A percentile compares a stretch with the other conserved stretches of the same genome.
phyloP scores from a whole-genome alignment of 2,888 invertebrate genomes.

The Ichneumoninae sp. region DNA sequence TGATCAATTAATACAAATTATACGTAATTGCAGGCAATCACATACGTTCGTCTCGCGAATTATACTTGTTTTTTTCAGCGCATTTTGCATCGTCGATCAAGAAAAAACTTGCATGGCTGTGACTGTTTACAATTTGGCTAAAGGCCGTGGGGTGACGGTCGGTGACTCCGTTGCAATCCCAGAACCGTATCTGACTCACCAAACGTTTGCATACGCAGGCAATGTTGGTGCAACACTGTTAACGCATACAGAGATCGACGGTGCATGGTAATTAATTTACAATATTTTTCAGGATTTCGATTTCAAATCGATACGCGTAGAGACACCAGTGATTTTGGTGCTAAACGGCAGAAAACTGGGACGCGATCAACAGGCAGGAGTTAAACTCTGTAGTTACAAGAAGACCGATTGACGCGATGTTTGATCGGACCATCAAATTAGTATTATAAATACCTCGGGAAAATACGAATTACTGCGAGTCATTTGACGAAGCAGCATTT shows the following conservation, averaged over 20 bases:
- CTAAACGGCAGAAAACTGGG: constrained; percentile 91
- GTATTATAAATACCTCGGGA: constrained; percentile 31
- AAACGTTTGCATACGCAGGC: constrained; percentile 86
- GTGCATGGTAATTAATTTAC: constrained; percentile 47
- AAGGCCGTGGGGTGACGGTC: constrained; percentile 92
- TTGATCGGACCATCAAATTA: constrained; percentile 41
- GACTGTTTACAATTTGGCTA: constrained; percentile 93
- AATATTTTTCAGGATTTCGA: constrained; percentile 87
- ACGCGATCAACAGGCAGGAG: constrained; percentile 88
- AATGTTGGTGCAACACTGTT: constrained; percentile 84
- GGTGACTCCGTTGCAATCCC: constrained; percentile 94
- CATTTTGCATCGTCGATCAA: constrained; percentile 92
- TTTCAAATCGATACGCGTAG: constrained; percentile 91
- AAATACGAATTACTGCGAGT: constrained; percentile 27
- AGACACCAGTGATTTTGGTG: constrained; percentile 90
- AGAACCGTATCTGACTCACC: constrained; percentile 88
- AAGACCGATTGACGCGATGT: constrained; percentile 85
- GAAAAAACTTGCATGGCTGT: constrained; percentile 90
- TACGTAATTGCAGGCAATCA: not conserved
- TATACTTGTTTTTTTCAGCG: constrained; percentile 84
- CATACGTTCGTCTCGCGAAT: constrained; percentile 13
- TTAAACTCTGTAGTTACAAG: constrained; percentile 88
- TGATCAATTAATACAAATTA: not conserved
- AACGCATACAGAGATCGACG: constrained; percentile 27
- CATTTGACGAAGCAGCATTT: not conserved